Conservation (phyloP, 2,888 invertebrate genomes). For the Petrolisthes manimaculis region DNA sequence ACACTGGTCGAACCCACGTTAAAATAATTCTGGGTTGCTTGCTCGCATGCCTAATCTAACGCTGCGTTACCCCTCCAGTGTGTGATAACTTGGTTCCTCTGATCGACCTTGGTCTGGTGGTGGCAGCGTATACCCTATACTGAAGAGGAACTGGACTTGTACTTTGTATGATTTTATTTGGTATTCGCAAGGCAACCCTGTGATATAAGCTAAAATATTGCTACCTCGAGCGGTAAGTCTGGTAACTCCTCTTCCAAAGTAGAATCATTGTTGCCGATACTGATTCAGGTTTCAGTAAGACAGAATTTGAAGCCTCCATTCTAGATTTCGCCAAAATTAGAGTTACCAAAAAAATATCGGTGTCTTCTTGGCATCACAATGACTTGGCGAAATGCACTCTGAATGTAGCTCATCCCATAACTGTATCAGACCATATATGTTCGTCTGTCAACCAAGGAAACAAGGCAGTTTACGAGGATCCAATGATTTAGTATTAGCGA, state of each 20-base stretch:
- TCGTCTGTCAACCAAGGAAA: background rate
- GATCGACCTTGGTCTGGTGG: no score
- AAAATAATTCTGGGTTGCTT: no score
- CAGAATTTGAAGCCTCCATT: background rate
- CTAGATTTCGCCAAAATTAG: background rate
- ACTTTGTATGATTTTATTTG: no score
- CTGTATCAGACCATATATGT: background rate
- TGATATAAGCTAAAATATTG: background rate
- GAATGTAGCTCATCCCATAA: background rate
- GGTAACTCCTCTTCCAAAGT: background rate
- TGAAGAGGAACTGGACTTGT: no score
- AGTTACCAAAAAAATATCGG: background rate
- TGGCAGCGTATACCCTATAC: no score
- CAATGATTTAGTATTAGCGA: background rate
- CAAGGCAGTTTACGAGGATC: background rate
- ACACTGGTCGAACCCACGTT: no score
- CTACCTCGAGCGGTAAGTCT: background rate
- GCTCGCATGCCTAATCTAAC: no score
- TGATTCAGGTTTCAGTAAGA: background rate
- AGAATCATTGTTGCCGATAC: background rate
- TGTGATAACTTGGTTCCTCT: no score
- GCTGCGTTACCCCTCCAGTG: no score
- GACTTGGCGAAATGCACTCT: slow-evolving; percentile 7
- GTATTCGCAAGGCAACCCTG: no score
- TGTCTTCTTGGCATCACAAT: background rate